phyloP scores from a whole-genome alignment of 1,140 invertebrate species.

The Procambarus virginalis region DNA sequence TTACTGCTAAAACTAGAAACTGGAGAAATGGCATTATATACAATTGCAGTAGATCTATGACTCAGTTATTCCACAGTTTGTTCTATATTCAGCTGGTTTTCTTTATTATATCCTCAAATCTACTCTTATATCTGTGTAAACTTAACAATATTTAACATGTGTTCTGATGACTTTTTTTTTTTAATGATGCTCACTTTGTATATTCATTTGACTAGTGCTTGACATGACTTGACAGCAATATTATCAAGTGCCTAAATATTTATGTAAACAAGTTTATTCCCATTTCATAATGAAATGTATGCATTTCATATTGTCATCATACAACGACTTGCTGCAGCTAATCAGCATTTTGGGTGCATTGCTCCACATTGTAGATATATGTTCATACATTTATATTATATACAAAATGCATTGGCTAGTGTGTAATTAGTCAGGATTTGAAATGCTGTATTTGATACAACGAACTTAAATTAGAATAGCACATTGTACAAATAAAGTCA shows the following conservation, averaged over 20 bases:
- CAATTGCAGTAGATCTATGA: no score
- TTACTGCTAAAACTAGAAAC: no score
- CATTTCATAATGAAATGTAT: neutral
- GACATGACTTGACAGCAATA: neutral
- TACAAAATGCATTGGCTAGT: constrained; percentile 15
- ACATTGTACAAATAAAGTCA: constrained; percentile 14
- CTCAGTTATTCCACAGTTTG: no score
- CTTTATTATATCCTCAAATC: neutral
- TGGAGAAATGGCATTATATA: no score
- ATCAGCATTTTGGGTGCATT: constrained; percentile 12
- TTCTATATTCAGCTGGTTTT: neutral
- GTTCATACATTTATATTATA: constrained; percentile 9
- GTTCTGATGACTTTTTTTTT: neutral
- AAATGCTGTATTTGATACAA: constrained; percentile 28
- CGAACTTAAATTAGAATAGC: constrained; percentile 13
- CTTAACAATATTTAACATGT: neutral
- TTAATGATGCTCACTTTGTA: neutral
- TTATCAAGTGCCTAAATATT: neutral
- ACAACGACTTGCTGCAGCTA: constrained; percentile 19
- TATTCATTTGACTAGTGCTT: neutral
- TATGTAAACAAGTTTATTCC: neutral
- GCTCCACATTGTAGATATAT: constrained; percentile 12
- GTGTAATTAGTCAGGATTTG: constrained; percentile 14
- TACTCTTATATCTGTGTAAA: neutral
- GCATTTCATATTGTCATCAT: neutral